Evolutionary conservation across 1,140 invertebrate species (phyloP), one percentile per base, ranked within the genome.

Genomic region (Heterodera schachtii): DNA sequence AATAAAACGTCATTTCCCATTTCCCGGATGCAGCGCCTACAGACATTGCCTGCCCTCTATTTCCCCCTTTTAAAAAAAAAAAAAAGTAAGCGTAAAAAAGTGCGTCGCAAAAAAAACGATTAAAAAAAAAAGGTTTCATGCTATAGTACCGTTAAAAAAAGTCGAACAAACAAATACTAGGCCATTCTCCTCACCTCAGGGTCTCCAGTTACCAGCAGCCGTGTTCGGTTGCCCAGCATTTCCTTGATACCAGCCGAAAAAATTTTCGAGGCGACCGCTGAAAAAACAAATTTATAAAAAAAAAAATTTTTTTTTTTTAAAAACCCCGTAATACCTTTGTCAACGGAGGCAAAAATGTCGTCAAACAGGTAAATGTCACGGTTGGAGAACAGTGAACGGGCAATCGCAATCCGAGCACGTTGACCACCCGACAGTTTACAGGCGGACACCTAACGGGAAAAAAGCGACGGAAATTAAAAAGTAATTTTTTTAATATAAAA

Each of bases 391-490:
- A 90, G 80, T 7, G 89, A 86, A 73, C 95, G 91, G 0, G 95
- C 95, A 21, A 95, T 92, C 64, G 94, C 93, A 57, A 95, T 92
- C 49, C 95, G 91, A 83, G 94, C 93, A 78, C 93, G 93, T 88
- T 96, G 95, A 5, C 95, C 95, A 5, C 95, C 95, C 9, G 94
- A 93, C 1, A 93, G 86, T 84, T 93, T 93, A 69, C 76, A 81
- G 5, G 73, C 67, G 9, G 69, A 66, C 11, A 80, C 31, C 69
- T 81, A 71, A 49, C n/a, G n/a, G 31, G 31, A 1, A 31, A 31
- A 31, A 31, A 31, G 31, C 1, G 31, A 31, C 31, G 31, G 31
- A 31, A 31, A 31, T 31, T 31, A 31, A 31, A 31, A 31, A 31
- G 31, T 31, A 82, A 79, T n/a, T 81, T 81, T 81, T 19, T 82